Evolutionary conservation across 2,888 invertebrate genomes (phyloP), one percentile per base, ranked within the genome.

Genomic region (Parnassius mnemosyne): DNA sequence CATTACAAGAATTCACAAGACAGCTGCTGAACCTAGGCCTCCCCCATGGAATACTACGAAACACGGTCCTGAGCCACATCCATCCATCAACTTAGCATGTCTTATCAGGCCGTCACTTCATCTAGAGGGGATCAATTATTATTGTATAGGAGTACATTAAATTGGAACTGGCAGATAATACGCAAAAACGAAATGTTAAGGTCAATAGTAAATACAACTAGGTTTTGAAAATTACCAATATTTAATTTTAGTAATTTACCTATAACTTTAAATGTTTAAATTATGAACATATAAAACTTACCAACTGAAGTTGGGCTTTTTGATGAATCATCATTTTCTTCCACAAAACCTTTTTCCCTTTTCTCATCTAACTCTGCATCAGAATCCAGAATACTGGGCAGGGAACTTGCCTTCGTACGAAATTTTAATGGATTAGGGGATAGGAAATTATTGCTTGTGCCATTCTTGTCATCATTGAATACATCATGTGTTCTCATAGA

Each of bases 301-400:
- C 92, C 92, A 11, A 93, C 94, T 55, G 95, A 94, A 9, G 94
- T 94, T 0, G 95, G 95, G 73, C 94, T 95, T 85, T 93, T 95
- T 52, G 93, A 93, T 25, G 92, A 89, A 54, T 92, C 92, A 66
- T 92, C 92, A 47, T 83, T 79, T 71, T 89, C 76, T 70, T 87
- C 80, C 9, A 82, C 80, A 64, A 89, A 92, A 16, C 87, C 87
- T 66, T 87, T 89, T n/a, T 85, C 85, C 58, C 88, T 85, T 72
- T 84, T 92, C 65, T 85, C 89, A 61, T 94, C 94, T 65, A 93
- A 85, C 68, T 95, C 95, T 51, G 93, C 93, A 66, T 96, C 95
- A 0, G 95, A 95, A 76, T 96, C 96, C 74, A 97, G 87, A 75
- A 96, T 96, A 77, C 96, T 96, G 0, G 97, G 97, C 76, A 97